Evolutionary conservation across 2,797 vertebrate genomes (phyloP).

Genomic region (Dallia pectoralis): DNA sequence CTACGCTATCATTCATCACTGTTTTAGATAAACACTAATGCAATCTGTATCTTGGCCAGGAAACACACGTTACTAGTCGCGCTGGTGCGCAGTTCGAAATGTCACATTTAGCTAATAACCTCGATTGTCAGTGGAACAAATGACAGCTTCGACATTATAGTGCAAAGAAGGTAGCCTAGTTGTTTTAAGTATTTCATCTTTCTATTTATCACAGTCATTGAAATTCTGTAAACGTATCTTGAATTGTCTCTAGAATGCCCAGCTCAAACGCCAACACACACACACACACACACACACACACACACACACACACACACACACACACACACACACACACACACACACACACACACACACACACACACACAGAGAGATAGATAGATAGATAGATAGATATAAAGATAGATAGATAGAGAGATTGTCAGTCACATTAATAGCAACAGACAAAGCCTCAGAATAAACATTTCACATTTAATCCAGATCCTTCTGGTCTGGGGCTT

Average conservation of each 20-base stretch:
- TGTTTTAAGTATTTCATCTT: no score
- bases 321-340: background rate
- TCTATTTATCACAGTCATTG: no score
- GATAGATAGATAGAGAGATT: no score
- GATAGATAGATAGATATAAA: constrained; percentile 17
- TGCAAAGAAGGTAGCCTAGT: no score
- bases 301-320: background rate
- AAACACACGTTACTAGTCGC: background rate
- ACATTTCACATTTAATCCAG: background rate
- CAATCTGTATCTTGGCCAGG: constrained; percentile 5
- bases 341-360: constrained; percentile 1
- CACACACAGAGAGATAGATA: constrained; percentile 7
- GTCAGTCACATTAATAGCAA: background rate
- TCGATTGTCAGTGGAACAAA: no score
- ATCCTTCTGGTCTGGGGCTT: background rate
- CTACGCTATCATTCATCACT: constrained; percentile 42
- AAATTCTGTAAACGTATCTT: no score
- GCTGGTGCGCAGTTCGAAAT: no score
- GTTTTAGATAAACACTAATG: constrained; percentile 35
- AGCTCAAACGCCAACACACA: no score
- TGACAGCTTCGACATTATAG: no score
- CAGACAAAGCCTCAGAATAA: background rate
- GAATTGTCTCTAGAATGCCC: no score
- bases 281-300: constrained; percentile 7
- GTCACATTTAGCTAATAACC: no score